Conservation (phyloP, 2,797 vertebrate genomes). For the Zonotrichia albicollis region DNA sequence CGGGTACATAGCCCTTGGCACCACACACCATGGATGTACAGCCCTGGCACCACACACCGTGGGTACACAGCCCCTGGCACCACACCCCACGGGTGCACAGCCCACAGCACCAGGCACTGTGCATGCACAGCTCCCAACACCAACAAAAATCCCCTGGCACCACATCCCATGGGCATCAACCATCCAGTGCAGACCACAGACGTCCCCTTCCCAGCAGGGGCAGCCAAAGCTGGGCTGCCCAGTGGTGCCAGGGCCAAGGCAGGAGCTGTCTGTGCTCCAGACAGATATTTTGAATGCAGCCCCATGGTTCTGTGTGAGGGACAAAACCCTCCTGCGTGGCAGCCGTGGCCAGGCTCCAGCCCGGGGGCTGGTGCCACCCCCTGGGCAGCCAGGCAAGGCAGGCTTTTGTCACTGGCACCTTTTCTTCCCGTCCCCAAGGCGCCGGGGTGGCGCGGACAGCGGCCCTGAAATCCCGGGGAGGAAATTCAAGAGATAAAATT, state of each 20-base stretch:
- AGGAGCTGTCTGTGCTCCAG: not conserved
- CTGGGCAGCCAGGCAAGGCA: not conserved
- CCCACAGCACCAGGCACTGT: no score
- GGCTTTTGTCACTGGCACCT: not conserved
- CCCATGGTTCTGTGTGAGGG: not conserved
- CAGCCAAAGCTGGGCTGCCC: rapidly evolving
- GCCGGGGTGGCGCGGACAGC: not conserved
- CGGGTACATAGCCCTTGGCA: no score
- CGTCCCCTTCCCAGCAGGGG: not conserved
- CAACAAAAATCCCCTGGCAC: not conserved
- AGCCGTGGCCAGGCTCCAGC: not conserved
- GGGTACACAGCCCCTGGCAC: not conserved
- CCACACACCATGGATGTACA: not conserved
- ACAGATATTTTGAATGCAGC: slow-evolving; percentile 3
- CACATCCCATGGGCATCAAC: rapidly evolving
- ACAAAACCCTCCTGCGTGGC: not conserved
- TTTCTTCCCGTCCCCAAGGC: slow-evolving; percentile 15
- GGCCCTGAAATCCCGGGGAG: rapidly evolving
- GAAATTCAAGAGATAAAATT: not conserved
- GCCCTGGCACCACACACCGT: no score
- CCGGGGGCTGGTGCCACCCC: not conserved
- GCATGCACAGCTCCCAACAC: rapidly evolving
- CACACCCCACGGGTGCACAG: rapidly evolving
- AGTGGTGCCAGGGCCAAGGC: not conserved
- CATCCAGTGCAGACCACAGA: not conserved